phyloP scores from a whole-genome alignment of 2,113 vertebrate species.

The Cyanoramphus novaezelandiae region DNA sequence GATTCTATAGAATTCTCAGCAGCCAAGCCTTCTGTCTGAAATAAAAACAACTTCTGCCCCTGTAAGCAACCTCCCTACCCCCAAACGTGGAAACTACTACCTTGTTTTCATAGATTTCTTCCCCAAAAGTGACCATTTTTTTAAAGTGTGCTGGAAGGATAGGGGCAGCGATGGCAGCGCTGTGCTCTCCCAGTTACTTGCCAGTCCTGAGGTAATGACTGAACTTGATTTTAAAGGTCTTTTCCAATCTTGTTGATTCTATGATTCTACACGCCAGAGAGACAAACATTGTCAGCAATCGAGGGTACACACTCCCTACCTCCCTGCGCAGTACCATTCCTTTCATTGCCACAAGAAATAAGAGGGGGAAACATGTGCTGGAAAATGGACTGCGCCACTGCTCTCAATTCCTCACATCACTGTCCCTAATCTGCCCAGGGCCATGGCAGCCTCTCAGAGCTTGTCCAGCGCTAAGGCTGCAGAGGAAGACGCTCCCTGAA shows the following conservation, averaged over 20 bases:
- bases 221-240: background rate
- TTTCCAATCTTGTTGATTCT: background rate
- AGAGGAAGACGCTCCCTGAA: background rate
- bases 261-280: background rate
- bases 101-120: background rate
- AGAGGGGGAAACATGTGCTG: background rate
- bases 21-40: background rate
- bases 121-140: background rate
- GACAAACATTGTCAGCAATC: background rate
- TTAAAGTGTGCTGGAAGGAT: background rate
- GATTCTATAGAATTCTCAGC: background rate
- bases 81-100: rapidly evolving
- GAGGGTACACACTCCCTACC: background rate
- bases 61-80: background rate
- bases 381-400: rapidly evolving
- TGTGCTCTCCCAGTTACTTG: background rate
- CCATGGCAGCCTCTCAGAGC: background rate
- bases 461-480: background rate
- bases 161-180: background rate
- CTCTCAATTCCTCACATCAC: rapidly evolving
- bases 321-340: rapidly evolving
- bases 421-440: background rate
- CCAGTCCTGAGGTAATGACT: background rate
- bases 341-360: background rate
- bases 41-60: background rate